phyloP scores from a whole-genome alignment of 2,888 invertebrate genomes.

The Callyntrura guangdongensis region DNA sequence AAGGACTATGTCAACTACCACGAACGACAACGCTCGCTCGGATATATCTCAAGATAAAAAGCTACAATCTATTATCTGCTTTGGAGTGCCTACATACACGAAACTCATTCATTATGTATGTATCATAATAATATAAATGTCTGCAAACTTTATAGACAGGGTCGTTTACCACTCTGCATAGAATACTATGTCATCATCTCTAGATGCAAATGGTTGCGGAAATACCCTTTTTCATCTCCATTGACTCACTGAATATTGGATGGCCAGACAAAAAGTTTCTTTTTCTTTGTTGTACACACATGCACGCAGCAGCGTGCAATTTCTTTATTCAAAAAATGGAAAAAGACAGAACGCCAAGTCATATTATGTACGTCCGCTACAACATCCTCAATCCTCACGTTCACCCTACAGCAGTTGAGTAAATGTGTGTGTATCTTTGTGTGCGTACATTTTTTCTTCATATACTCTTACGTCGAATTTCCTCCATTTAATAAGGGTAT shows the following conservation, averaged over 20 bases:
- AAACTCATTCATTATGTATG: not conserved
- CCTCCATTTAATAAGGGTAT: not conserved
- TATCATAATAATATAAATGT: not conserved
- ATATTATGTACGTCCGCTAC: conserved; percentile 1
- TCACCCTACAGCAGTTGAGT: not conserved
- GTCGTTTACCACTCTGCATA: not conserved
- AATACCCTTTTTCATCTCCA: conserved; percentile 74
- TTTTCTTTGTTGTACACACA: conserved; percentile 14
- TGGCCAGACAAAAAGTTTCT: conserved; percentile 22
- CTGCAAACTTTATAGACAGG: not conserved
- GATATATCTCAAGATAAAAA: conserved; percentile 8
- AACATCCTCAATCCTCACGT: conserved; percentile 39
- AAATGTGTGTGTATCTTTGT: not conserved
- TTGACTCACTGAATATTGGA: conserved; percentile 66
- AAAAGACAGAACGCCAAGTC: conserved; percentile 39
- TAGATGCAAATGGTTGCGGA: conserved; percentile 67
- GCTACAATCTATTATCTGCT: not conserved
- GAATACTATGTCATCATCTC: conserved; percentile 47
- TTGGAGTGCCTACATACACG: not conserved
- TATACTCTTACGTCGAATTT: not conserved
- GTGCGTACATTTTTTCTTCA: too few species aligned
- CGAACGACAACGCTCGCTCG: not conserved
- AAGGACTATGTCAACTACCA: not conserved
- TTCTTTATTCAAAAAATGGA: conserved; percentile 12
- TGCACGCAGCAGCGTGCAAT: not conserved